Conservation (phyloP, 2,888 invertebrate genomes). For the Cyclophora albipunctata region DNA sequence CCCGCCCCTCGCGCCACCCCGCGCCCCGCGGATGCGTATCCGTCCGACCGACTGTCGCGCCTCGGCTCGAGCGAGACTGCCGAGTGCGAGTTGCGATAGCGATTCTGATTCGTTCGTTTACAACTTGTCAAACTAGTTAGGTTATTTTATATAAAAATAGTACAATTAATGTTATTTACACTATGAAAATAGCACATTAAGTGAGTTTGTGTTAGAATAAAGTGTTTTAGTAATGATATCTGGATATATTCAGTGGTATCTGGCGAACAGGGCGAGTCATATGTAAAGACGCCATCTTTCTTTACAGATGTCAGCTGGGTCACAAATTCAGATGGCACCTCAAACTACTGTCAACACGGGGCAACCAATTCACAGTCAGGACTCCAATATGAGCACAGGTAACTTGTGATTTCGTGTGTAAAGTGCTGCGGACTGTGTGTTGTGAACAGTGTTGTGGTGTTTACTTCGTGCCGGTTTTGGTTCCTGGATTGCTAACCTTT, state of each 20-base stretch:
- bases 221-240: slow-evolving; percentile 27
- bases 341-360: slow-evolving; percentile 90
- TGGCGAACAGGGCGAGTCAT: slow-evolving; percentile 63
- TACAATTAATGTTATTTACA: slow-evolving; percentile 37
- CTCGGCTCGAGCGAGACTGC: slow-evolving; percentile 12
- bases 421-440: slow-evolving; percentile 51
- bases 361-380: slow-evolving; percentile 93
- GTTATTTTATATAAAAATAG: slow-evolving; percentile 59
- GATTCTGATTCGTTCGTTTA: slow-evolving; percentile 50
- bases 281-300: slow-evolving; percentile 76
- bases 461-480: slow-evolving; percentile 46
- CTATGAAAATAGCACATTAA: slow-evolving; percentile 38
- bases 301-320: slow-evolving; percentile 96
- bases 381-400: slow-evolving; percentile 98
- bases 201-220: slow-evolving; percentile 39
- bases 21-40: slow-evolving; percentile 72
- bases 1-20: slow-evolving; percentile 37
- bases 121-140: slow-evolving; percentile 74
- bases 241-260: slow-evolving; percentile 38
- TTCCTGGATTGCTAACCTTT: slow-evolving; percentile 43
- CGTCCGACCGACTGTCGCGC: slow-evolving; percentile 73
- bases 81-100: slow-evolving; percentile 37
- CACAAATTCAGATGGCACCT: slow-evolving; percentile 98
- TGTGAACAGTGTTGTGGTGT: slow-evolving; percentile 63
- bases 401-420: slow-evolving; percentile 67